Percentiles rank a stretch among this genome's conserved stretches.
phyloP scores from a whole-genome alignment of 2,113 vertebrate genomes.

The Eira barbara region DNA sequence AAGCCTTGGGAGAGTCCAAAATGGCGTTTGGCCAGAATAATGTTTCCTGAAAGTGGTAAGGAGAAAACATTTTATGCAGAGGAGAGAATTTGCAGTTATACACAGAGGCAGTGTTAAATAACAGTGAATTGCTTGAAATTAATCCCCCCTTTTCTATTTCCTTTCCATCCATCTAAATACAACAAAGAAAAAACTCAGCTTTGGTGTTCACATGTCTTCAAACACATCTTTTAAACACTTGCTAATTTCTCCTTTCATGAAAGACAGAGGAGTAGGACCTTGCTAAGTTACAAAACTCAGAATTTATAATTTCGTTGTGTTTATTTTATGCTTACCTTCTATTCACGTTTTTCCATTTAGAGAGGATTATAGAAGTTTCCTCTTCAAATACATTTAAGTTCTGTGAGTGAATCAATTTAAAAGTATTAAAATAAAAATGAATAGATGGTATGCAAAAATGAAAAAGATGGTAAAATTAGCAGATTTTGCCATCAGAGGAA shows the following conservation, averaged over 20 bases:
- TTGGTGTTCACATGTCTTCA: neutral
- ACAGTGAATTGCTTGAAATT: neutral
- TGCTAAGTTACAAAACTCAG: neutral
- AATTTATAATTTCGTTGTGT: neutral
- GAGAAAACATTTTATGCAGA: neutral
- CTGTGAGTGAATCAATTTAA: neutral
- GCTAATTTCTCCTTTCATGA: neutral
- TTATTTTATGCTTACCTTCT: neutral
- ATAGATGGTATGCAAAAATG: neutral
- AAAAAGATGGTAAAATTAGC: neutral
- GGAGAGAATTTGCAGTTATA: neutral
- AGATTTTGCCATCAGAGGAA: neutral
- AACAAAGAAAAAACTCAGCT: neutral
- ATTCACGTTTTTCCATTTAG: neutral
- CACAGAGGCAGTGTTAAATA: neutral
- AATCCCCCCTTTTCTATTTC: neutral
- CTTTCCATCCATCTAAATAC: neutral
- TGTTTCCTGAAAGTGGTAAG: neutral
- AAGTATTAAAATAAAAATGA: neutral
- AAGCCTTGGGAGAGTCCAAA: neutral
- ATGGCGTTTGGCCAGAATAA: neutral
- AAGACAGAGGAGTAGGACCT: neutral
- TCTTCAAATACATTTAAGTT: neutral
- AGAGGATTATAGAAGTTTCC: neutral
- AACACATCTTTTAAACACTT: neutral